Evolutionary conservation across 2,113 vertebrate species (phyloP).

Genomic region (Actenoides lindsayi): DNA sequence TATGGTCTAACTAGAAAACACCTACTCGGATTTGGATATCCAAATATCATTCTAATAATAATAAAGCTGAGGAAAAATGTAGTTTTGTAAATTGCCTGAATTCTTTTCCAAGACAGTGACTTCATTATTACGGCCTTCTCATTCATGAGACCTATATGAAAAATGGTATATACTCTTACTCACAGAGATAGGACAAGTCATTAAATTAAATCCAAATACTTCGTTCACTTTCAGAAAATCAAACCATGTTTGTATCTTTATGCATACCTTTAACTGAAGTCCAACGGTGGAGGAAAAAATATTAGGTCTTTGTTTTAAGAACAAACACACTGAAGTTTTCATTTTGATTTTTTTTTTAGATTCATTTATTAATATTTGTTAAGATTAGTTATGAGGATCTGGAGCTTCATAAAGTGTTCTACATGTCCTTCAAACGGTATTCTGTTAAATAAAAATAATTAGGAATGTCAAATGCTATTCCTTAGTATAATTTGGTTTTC

Average conservation of each 20-base stretch:
- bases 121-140: not conserved
- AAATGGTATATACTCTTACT: not conserved
- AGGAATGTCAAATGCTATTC: not conserved
- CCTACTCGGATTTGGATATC: not conserved
- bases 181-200: not conserved
- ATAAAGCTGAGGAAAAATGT: not conserved
- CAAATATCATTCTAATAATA: not conserved
- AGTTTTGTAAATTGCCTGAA: not conserved
- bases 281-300: not conserved
- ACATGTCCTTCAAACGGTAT: not conserved
- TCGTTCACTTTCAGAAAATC: not conserved
- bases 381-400: not conserved
- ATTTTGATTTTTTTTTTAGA: not conserved
- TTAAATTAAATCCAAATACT: not conserved
- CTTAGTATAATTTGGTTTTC: not conserved
- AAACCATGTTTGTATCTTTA: not conserved
- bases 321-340: not conserved
- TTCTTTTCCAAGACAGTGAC: not conserved
- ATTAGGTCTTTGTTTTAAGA: not conserved
- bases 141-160: not conserved
- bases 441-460: not conserved
- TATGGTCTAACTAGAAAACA: not conserved
- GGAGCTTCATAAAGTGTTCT: not conserved
- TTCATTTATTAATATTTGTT: not conserved
- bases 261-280: not conserved